A percentile compares a stretch with the other conserved stretches of the same genome.
Evolutionary conservation across 2,113 vertebrate species (phyloP).

Genomic region (Anarrhichthys ocellatus): DNA sequence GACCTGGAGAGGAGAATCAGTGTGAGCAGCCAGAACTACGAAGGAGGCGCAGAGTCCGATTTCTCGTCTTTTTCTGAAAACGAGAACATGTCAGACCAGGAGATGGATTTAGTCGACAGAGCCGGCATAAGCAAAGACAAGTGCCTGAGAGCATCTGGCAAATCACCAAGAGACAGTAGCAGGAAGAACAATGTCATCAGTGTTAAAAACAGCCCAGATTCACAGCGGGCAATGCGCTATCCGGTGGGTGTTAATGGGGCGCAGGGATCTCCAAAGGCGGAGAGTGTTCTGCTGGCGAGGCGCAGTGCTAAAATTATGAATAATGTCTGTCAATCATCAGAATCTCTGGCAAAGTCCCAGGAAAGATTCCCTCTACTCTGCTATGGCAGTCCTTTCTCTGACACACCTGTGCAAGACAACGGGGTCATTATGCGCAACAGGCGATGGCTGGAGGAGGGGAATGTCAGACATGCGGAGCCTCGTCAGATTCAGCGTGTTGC

Average conservation of each 20-base stretch:
- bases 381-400: slow-evolving; percentile 65
- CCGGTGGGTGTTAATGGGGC: slow-evolving; percentile 69
- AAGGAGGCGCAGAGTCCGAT: slow-evolving; percentile 86
- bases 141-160: slow-evolving; percentile 64
- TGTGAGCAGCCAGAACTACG: slow-evolving; percentile 75
- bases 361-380: slow-evolving; percentile 74
- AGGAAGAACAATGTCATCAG: slow-evolving; percentile 76
- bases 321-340: slow-evolving; percentile 75
- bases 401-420: slow-evolving; percentile 81
- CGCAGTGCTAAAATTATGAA: slow-evolving; percentile 75
- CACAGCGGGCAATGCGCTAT: slow-evolving; percentile 73
- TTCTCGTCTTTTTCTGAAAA: slow-evolving; percentile 91
- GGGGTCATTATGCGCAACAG: slow-evolving; percentile 82
- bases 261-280: slow-evolving; percentile 75
- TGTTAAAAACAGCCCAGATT: slow-evolving; percentile 82
- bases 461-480: slow-evolving; percentile 71
- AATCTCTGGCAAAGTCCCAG: slow-evolving; percentile 72
- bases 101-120: slow-evolving; percentile 78
- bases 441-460: slow-evolving; percentile 78
- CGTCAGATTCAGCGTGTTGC: slow-evolving; percentile 68
- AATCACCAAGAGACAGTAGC: slow-evolving; percentile 64
- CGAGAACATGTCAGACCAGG: slow-evolving; percentile 84
- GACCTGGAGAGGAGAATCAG: slow-evolving; percentile 83
- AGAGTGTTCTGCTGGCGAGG: slow-evolving; percentile 61
- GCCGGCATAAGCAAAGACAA: slow-evolving; percentile 70